Evolutionary conservation across 2,113 vertebrate species (phyloP).

Genomic region (Galeopterus variegatus): DNA sequence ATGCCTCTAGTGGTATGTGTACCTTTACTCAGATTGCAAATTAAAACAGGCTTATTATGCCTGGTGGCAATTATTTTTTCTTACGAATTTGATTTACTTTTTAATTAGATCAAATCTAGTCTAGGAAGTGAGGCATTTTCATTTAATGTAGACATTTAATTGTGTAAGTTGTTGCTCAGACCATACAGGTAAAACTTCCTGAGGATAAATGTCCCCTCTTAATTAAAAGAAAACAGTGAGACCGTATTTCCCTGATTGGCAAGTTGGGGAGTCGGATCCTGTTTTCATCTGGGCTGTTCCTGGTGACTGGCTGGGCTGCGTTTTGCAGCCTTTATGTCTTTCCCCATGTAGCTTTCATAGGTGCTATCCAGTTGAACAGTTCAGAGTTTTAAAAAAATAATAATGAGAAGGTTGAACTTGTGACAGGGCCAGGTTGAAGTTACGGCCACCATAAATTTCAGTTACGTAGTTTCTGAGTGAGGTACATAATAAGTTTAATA

Average conservation of each 20-base stretch:
- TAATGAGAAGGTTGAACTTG: not conserved
- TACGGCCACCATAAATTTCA: not conserved
- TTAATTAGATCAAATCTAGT: slow-evolving; percentile 75
- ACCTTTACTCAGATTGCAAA: slow-evolving; percentile 26
- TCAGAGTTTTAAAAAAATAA: not conserved
- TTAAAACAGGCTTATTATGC: slow-evolving; percentile 61
- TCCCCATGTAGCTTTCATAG: not conserved
- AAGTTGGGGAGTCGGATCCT: not conserved
- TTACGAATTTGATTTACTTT: slow-evolving; percentile 75
- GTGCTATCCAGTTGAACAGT: not conserved
- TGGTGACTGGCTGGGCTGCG: not conserved
- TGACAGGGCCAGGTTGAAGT: not conserved
- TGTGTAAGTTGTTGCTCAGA: not conserved
- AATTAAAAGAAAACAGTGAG: not conserved
- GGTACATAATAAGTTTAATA: not conserved
- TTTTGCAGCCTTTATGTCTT: not conserved
- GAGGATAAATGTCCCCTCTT: not conserved
- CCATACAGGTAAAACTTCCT: not conserved
- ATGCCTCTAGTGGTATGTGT: not conserved
- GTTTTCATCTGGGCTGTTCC: not conserved
- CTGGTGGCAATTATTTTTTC: slow-evolving; percentile 57
- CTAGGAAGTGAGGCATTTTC: slow-evolving; percentile 59
- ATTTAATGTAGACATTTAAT: slow-evolving; percentile 55
- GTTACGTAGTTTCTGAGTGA: not conserved
- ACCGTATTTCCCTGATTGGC: not conserved